A percentile compares a stretch with the other conserved stretches of the same genome.
These are phyloP conservation scores for Drosophila pseudoobscura DNA, from an alignment of 1,140 invertebrate genomes.

Conservation along the genomic window DNA sequence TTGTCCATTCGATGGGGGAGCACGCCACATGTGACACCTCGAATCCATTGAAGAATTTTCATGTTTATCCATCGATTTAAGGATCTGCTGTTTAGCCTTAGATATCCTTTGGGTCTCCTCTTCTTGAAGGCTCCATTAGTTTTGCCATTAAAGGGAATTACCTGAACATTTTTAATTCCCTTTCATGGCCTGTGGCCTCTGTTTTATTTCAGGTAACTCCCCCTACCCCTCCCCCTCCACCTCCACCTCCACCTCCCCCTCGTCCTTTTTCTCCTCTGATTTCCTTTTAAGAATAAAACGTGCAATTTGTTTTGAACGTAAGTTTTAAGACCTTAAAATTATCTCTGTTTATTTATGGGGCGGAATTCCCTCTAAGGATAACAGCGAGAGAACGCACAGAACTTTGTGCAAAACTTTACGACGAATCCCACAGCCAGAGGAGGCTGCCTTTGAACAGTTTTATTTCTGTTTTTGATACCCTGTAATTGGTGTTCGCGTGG, in stretches of 20 bases:
- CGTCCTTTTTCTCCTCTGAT: no score
- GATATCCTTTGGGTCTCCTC: no score
- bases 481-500: no score
- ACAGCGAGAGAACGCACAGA: constrained; percentile 28
- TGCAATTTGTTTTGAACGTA: constrained; percentile 29
- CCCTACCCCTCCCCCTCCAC: no score
- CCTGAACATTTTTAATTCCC: no score
- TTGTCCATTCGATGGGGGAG: constrained; percentile 5
- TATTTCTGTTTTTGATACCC: background rate
- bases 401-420: constrained; percentile 38
- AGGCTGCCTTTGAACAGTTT: constrained; percentile 34
- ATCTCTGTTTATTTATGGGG: constrained; percentile 46
- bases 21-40: constrained; percentile 43
- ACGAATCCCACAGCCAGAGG: background rate
- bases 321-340: constrained; percentile 43
- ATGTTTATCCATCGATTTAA: no score
- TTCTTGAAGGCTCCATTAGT: no score
- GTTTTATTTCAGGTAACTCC: constrained; percentile 20
- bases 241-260: no score
- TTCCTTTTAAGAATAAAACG: constrained; percentile 1
- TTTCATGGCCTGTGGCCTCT: no score
- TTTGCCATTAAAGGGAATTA: no score
- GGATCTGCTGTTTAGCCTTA: no score
- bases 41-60: constrained; percentile 13
- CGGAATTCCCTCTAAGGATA: constrained; percentile 32